phyloP scores from a whole-genome alignment of 2,888 invertebrate species.

The Macrosoma leucophasiata region DNA sequence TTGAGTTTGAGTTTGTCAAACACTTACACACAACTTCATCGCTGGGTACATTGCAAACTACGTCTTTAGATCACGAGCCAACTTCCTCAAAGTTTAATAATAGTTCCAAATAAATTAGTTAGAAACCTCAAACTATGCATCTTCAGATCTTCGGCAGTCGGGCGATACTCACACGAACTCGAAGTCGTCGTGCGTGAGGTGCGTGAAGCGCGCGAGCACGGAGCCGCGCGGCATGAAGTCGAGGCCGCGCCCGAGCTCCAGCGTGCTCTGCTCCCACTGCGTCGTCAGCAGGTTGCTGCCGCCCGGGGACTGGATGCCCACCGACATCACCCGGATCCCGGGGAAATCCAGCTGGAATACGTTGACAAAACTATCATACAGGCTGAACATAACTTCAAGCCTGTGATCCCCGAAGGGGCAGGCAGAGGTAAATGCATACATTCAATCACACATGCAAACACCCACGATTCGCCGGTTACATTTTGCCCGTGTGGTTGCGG shows the following conservation, averaged over 20 bases:
- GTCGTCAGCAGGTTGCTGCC: conserved; percentile 78
- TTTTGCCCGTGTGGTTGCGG: no score
- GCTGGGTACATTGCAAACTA: no score
- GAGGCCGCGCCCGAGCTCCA: conserved; percentile 86
- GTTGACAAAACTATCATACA: no score
- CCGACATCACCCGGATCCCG: conserved; percentile 72
- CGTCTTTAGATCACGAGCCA: no score
- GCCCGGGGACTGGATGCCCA: conserved; percentile 70
- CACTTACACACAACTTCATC: no score
- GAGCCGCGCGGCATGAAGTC: conserved; percentile 87
- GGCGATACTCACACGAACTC: conserved; percentile 64
- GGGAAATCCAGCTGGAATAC: conserved; percentile 78
- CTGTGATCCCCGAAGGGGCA: no score
- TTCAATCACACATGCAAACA: no score
- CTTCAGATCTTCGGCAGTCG: background rate
- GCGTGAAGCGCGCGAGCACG: conserved; percentile 82
- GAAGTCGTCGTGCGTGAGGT: conserved; percentile 82
- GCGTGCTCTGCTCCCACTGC: conserved; percentile 84
- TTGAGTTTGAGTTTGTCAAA: no score
- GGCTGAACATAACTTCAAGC: no score
- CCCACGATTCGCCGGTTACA: no score
- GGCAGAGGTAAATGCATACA: no score
- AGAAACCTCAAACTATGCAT: background rate
- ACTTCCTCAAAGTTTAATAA: no score
- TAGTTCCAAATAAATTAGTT: background rate